A percentile compares a stretch with the other conserved stretches of the same genome.
Evolutionary conservation across 1,140 invertebrate species (phyloP).

Genomic region (Lepeophtheirus salmonis): DNA sequence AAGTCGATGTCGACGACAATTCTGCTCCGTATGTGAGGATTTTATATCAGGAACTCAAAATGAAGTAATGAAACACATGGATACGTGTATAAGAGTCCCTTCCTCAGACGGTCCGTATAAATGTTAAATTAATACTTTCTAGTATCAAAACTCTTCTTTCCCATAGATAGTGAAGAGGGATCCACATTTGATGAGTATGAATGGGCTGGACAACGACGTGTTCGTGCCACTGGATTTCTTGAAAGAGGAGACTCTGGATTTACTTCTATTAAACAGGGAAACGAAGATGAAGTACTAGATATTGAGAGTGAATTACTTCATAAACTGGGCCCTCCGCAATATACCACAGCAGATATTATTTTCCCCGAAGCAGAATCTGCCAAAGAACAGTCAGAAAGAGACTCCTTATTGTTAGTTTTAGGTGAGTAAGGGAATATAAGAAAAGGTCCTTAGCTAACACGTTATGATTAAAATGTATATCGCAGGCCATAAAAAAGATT

Average conservation of each 20-base stretch:
- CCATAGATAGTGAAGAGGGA: too few species aligned
- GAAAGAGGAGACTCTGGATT: not conserved
- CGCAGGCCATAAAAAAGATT: too few species aligned
- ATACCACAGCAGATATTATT: not conserved
- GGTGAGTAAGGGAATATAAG: not conserved
- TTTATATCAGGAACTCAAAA: too few species aligned
- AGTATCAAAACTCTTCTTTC: too few species aligned
- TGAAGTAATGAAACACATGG: too few species aligned
- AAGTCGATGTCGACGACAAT: too few species aligned
- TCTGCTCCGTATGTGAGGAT: too few species aligned
- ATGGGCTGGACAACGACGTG: not conserved
- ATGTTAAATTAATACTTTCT: too few species aligned
- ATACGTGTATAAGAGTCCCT: too few species aligned
- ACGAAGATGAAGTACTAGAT: not conserved
- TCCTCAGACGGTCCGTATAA: too few species aligned
- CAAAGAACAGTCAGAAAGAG: not conserved
- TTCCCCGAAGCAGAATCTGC: not conserved
- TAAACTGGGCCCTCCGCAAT: not conserved
- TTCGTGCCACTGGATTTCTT: not conserved
- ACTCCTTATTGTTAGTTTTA: not conserved
- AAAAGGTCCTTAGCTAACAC: too few species aligned
- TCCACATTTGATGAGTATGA: slow-evolving; percentile 63
- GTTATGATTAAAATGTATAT: too few species aligned
- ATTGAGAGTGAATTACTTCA: not conserved
- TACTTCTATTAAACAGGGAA: not conserved